Evolutionary conservation across 2,888 invertebrate genomes (phyloP).

Genomic region (Andrena flavipes): DNA sequence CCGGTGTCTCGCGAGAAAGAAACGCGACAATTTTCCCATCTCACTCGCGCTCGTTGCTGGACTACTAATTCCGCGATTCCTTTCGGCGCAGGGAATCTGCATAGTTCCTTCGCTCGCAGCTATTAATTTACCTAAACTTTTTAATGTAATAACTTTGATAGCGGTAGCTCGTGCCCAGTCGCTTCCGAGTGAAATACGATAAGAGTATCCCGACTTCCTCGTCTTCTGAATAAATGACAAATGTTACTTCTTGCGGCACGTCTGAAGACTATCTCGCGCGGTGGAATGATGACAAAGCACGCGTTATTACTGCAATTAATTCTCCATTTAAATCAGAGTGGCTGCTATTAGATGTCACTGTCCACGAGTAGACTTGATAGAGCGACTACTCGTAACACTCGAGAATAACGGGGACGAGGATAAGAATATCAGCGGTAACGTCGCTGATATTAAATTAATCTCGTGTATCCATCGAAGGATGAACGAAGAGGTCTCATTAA

Average conservation of each 20-base stretch:
- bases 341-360: neutral
- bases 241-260: neutral
- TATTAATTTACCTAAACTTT: too few species aligned
- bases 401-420: too few species aligned
- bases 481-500: neutral
- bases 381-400: too few species aligned
- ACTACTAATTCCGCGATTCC: too few species aligned
- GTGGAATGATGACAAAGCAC: constrained; percentile 2
- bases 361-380: too few species aligned
- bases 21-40: neutral
- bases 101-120: neutral
- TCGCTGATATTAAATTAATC: neutral
- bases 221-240: neutral
- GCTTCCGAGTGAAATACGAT: constrained; percentile 1
- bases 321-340: neutral
- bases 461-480: neutral
- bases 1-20: neutral
- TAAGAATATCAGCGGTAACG: too few species aligned
- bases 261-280: neutral
- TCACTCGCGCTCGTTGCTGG: too few species aligned
- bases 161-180: too few species aligned
- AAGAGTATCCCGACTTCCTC: neutral
- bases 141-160: too few species aligned
- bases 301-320: neutral
- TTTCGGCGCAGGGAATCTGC: neutral